phyloP scores from a whole-genome alignment of 2,797 vertebrate species.

The Furcifer pardalis region DNA sequence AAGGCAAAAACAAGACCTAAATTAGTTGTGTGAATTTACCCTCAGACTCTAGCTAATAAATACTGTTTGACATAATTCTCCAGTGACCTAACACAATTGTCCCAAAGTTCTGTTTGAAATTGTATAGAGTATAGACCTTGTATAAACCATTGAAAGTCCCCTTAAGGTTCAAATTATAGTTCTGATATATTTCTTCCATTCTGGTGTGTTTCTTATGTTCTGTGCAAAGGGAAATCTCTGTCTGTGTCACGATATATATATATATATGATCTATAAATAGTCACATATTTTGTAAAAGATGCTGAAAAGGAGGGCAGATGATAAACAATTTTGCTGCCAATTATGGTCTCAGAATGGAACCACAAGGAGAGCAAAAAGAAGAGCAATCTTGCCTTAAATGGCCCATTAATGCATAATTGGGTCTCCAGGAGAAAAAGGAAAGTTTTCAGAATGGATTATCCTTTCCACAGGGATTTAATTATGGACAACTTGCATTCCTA shows the following conservation, averaged over 20 bases:
- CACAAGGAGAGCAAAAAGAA: slow-evolving; percentile 13
- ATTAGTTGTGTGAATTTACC: background rate
- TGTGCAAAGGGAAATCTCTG: background rate
- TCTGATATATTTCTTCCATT: background rate
- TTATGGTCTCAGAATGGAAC: slow-evolving; percentile 34
- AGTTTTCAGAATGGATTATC: background rate
- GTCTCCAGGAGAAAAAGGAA: background rate
- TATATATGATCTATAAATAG: slow-evolving; percentile 10
- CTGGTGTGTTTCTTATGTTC: too few species aligned
- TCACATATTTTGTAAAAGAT: slow-evolving; percentile 21
- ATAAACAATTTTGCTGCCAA: slow-evolving; percentile 33
- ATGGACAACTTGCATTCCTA: background rate
- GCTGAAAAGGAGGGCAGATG: background rate
- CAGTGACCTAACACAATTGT: background rate
- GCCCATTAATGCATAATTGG: slow-evolving; percentile 22
- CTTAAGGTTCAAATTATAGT: background rate
- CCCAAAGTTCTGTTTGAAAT: background rate
- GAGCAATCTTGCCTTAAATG: slow-evolving; percentile 46
- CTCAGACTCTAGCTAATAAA: background rate
- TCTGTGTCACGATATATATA: background rate
- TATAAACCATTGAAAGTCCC: background rate
- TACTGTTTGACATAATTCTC: background rate
- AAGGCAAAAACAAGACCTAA: background rate
- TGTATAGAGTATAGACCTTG: background rate
- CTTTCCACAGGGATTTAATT: slow-evolving; percentile 31